A percentile compares a stretch with the other conserved stretches of the same genome.
phyloP scores from a whole-genome alignment of 1,140 invertebrate genomes.

The Antheraea pernyi region DNA sequence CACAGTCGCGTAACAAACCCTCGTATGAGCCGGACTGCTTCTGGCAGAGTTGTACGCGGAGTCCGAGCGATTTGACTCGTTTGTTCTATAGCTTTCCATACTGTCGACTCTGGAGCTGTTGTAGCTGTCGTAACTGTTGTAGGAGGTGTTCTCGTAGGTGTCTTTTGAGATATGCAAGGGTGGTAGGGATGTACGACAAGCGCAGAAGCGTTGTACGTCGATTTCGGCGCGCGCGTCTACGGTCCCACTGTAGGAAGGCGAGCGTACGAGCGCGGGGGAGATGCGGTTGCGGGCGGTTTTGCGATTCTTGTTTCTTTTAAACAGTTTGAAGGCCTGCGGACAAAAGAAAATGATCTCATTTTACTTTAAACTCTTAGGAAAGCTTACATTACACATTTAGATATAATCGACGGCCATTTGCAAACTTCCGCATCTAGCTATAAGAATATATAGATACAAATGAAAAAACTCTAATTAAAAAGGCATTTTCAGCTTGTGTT shows the following conservation, averaged over 20 bases:
- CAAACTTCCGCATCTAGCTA: too few species aligned
- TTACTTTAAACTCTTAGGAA: too few species aligned
- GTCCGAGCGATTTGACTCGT: conserved; percentile 43
- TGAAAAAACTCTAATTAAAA: too few species aligned
- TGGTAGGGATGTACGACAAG: conserved; percentile 51
- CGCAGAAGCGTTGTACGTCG: conserved; percentile 59
- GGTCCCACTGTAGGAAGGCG: conserved; percentile 58
- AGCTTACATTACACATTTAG: too few species aligned
- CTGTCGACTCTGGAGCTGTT: conserved; percentile 29
- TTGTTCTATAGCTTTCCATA: conserved; percentile 31
- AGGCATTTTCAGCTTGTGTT: too few species aligned
- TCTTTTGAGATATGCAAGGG: conserved; percentile 37
- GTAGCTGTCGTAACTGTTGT: conserved; percentile 47
- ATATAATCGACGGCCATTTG: too few species aligned
- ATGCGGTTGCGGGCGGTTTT: conserved; percentile 54
- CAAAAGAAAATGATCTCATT: conserved; percentile 28
- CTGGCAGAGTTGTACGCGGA: conserved; percentile 64
- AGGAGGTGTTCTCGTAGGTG: conserved; percentile 46
- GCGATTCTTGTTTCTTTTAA: conserved; percentile 56
- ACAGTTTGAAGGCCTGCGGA: conserved; percentile 70
- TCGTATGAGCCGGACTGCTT: conserved; percentile 46
- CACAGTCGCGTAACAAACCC: conserved; percentile 59
- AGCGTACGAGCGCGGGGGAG: conserved; percentile 54
- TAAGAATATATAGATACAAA: too few species aligned
- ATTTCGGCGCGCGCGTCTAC: conserved; percentile 62